Conservation (phyloP, 2,888 invertebrate genomes). For the Chalcosyrphus nemorum region DNA sequence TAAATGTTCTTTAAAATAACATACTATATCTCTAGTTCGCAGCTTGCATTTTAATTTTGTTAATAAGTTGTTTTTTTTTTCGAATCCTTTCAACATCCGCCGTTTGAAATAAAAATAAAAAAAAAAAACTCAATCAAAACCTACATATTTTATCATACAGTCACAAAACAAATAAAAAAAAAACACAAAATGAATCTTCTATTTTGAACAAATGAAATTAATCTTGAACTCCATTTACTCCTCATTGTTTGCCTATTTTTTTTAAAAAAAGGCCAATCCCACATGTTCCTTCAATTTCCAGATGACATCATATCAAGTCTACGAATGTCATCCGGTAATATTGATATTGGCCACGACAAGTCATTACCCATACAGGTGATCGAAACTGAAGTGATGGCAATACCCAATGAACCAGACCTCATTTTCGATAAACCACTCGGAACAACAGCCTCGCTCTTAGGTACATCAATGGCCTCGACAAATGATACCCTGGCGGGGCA, state of each 20-base stretch:
- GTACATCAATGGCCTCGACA: constrained; percentile 34
- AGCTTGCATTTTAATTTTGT: constrained; percentile 9
- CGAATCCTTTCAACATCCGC: constrained; percentile 51
- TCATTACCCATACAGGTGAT: constrained; percentile 65
- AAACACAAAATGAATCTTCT: constrained; percentile 56
- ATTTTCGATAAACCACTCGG: constrained; percentile 66
- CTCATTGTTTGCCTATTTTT: constrained; percentile 70
- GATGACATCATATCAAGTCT: constrained; percentile 71
- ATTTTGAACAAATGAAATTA: constrained; percentile 67
- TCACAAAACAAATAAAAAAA: constrained; percentile 30
- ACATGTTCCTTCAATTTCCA: constrained; percentile 73
- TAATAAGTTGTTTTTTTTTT: constrained; percentile 4
- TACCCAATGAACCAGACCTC: constrained; percentile 65
- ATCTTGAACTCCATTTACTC: constrained; percentile 68
- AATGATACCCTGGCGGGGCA: constrained; percentile 42
- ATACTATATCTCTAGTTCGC: background rate
- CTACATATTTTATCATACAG: background rate
- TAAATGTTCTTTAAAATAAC: background rate
- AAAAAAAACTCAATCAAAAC: background rate
- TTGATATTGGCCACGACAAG: constrained; percentile 66
- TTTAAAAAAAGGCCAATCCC: constrained; percentile 68
- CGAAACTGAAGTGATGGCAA: constrained; percentile 68
- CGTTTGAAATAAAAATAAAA: constrained; percentile 1
- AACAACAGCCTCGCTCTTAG: constrained; percentile 51
- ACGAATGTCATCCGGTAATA: constrained; percentile 59